Conservation (phyloP, 1,140 invertebrate genomes). For the Leptonema lineaticorne region DNA sequence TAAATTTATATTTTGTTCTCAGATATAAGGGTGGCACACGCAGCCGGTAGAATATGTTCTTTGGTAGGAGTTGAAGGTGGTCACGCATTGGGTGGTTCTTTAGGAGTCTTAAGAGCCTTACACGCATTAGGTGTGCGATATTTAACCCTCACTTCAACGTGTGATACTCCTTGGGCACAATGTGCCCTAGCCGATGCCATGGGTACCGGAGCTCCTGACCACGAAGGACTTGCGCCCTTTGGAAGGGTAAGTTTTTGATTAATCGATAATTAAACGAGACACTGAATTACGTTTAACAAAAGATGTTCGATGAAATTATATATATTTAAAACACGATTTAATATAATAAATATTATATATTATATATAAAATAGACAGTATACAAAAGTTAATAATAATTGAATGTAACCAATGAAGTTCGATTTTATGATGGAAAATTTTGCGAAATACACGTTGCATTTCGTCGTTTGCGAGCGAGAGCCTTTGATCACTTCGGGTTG, state of each 20-base stretch:
- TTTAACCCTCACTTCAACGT: slow-evolving; percentile 72
- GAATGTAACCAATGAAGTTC: too few species aligned
- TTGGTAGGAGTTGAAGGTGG: slow-evolving; percentile 73
- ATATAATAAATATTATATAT: too few species aligned
- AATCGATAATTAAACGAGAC: too few species aligned
- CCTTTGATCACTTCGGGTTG: too few species aligned
- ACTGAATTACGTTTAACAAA: too few species aligned
- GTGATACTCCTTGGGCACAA: slow-evolving; percentile 72
- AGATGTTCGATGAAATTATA: too few species aligned
- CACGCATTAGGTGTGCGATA: slow-evolving; percentile 71
- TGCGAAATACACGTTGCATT: too few species aligned
- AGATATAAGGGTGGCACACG: slow-evolving; percentile 67
- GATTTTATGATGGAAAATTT: too few species aligned
- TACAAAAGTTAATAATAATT: too few species aligned
- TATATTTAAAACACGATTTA: too few species aligned
- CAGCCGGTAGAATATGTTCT: slow-evolving; percentile 64
- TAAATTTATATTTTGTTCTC: slow-evolving; percentile 39
- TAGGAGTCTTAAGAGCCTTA: slow-evolving; percentile 66
- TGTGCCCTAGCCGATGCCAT: slow-evolving; percentile 59
- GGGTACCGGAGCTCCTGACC: slow-evolving; percentile 53
- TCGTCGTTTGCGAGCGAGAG: too few species aligned
- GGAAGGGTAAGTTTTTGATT: slow-evolving; percentile 62
- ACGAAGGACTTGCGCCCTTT: slow-evolving; percentile 60
- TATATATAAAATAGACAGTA: too few species aligned
- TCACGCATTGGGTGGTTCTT: slow-evolving; percentile 67